Conservation (phyloP, 2,797 vertebrate genomes). For the Phylloscopus collybita region DNA sequence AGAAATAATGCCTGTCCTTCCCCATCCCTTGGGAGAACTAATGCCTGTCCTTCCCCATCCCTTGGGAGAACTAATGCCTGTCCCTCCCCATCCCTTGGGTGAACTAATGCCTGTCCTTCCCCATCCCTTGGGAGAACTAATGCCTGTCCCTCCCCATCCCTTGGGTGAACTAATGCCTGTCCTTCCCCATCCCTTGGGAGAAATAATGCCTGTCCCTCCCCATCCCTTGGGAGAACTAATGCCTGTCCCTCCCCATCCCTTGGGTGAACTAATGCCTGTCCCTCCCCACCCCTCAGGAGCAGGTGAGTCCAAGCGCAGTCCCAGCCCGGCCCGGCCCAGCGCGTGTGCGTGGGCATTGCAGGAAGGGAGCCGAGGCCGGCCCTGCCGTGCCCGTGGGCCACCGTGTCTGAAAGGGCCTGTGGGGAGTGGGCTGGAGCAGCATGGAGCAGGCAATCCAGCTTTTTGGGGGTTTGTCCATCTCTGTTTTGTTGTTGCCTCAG, state of each 20-base stretch:
- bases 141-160: not conserved
- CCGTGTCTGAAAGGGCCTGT: not conserved
- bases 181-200: not conserved
- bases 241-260: not conserved
- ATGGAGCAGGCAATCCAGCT: too few relatives aligned
- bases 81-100: not conserved
- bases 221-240: too few relatives aligned
- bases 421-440: not conserved
- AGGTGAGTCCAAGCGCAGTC: fast-evolving
- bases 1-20: too few relatives aligned
- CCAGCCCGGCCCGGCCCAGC: not conserved
- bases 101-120: too few relatives aligned
- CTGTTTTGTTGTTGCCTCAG: not conserved
- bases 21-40: not conserved
- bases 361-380: fast-evolving
- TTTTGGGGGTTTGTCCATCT: fast-evolving
- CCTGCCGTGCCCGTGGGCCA: fast-evolving
- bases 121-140: too few relatives aligned
- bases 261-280: too few relatives aligned
- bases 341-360: fast-evolving
- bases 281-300: not conserved
- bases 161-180: too few relatives aligned
- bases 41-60: too few relatives aligned
- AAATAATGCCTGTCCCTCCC: not conserved
- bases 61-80: too few relatives aligned